Conservation (phyloP, 1,140 invertebrate genomes). For the Apis laboriosa region DNA sequence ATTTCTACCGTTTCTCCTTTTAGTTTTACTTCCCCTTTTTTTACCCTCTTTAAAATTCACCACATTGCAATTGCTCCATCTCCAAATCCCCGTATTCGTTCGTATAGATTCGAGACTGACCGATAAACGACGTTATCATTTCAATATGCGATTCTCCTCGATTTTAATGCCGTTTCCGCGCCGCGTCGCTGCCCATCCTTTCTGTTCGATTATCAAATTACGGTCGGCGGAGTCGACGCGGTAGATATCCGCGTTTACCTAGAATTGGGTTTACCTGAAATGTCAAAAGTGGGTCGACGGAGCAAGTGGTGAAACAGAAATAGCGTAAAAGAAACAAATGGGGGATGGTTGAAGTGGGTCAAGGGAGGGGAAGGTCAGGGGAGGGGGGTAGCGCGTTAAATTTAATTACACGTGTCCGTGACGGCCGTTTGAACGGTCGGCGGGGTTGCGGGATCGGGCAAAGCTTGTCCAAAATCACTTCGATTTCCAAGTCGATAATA, state of each 20-base stretch:
- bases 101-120: conserved; percentile 9
- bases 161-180: conserved; percentile 16
- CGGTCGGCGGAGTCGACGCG: not conserved
- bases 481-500: conserved; percentile 74
- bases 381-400: conserved; percentile 64
- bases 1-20: not conserved
- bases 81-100: not conserved
- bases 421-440: conserved; percentile 71
- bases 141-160: conserved; percentile 3
- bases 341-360: conserved; percentile 5
- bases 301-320: not conserved
- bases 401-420: conserved; percentile 78
- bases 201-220: conserved; percentile 30
- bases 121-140: conserved; percentile 23
- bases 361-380: conserved; percentile 33
- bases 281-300: not conserved
- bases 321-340: conserved; percentile 8
- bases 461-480: conserved; percentile 51
- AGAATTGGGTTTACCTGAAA: not conserved
- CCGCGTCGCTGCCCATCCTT: not conserved
- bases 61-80: not conserved
- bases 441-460: conserved; percentile 5
- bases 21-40: not conserved
- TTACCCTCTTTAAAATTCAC: not conserved
- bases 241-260: not conserved